phyloP scores from a whole-genome alignment of 2,797 vertebrate species.

The Sebastolobus altivelis region DNA sequence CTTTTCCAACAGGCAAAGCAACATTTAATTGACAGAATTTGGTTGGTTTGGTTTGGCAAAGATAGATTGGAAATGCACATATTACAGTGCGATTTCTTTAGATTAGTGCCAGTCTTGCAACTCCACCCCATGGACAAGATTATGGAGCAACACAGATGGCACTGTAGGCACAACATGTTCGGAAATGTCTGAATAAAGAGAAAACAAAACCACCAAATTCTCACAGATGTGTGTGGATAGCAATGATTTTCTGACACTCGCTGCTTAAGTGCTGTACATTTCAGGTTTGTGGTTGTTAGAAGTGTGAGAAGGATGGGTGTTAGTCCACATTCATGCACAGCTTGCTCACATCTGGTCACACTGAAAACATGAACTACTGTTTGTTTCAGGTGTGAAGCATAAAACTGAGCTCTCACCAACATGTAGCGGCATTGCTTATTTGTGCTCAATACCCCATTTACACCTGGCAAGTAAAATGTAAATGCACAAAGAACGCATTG shows the following conservation, averaged over 20 bases:
- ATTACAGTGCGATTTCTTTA: not conserved
- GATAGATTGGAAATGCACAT: not conserved
- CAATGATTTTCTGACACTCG: not conserved
- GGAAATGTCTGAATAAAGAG: constrained; percentile 6
- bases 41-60: constrained; percentile 19
- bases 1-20: not conserved
- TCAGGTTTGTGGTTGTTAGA: constrained; percentile 2
- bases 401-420: not conserved
- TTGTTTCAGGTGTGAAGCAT: not conserved
- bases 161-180: constrained; percentile 9
- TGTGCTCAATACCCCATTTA: not conserved
- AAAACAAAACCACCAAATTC: not conserved
- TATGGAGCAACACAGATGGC: constrained; percentile 34
- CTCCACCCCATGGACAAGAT: not conserved
- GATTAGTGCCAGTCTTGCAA: constrained; percentile 14
- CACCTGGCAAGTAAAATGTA: not conserved
- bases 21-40: constrained; percentile 8
- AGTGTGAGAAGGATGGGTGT: not conserved
- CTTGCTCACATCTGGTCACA: not conserved
- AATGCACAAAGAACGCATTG: not conserved
- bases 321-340: not conserved
- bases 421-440: not conserved
- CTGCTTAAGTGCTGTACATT: not conserved
- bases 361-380: not conserved
- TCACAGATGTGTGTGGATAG: not conserved